Evolutionary conservation across 2,888 invertebrate species (phyloP).

Genomic region (Congeria kusceri): DNA sequence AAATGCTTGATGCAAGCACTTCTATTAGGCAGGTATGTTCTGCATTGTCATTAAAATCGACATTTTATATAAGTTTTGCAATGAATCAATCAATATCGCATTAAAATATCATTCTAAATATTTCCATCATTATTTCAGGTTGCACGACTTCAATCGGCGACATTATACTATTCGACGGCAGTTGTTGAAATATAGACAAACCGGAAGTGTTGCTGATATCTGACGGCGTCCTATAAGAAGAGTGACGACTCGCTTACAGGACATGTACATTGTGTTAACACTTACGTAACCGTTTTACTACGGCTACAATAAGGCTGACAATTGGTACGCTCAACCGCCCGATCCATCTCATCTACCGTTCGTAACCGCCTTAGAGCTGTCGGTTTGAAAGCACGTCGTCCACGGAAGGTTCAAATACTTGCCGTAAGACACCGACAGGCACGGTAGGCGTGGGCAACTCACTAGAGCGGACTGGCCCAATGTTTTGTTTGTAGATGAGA

Average conservation of each 20-base stretch:
- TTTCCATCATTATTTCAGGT: no score
- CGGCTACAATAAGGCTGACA: not conserved
- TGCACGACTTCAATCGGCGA: no score
- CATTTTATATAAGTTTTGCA: no score
- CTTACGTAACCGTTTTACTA: constrained; percentile 15
- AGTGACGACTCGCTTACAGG: constrained; percentile 25
- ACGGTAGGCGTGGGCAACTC: constrained; percentile 28
- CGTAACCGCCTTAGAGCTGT: constrained; percentile 19
- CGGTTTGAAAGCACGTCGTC: constrained; percentile 3
- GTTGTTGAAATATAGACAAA: constrained; percentile 20
- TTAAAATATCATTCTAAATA: no score
- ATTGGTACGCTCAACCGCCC: constrained; percentile 3
- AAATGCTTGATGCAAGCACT: no score
- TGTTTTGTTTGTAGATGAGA: constrained; percentile 45
- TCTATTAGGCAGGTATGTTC: no score
- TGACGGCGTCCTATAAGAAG: constrained; percentile 2
- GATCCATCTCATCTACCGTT: constrained; percentile 7
- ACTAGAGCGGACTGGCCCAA: constrained; percentile 48
- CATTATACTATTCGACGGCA: not conserved
- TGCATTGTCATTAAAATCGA: no score
- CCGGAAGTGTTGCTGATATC: constrained; percentile 35
- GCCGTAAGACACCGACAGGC: constrained; percentile 14
- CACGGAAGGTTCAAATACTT: constrained; percentile 2
- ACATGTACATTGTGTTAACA: constrained; percentile 28
- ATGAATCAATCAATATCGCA: no score